Base-by-base conservation (phyloP, 1,140 invertebrate genomes). In the Drosophila nannoptera region DNA sequence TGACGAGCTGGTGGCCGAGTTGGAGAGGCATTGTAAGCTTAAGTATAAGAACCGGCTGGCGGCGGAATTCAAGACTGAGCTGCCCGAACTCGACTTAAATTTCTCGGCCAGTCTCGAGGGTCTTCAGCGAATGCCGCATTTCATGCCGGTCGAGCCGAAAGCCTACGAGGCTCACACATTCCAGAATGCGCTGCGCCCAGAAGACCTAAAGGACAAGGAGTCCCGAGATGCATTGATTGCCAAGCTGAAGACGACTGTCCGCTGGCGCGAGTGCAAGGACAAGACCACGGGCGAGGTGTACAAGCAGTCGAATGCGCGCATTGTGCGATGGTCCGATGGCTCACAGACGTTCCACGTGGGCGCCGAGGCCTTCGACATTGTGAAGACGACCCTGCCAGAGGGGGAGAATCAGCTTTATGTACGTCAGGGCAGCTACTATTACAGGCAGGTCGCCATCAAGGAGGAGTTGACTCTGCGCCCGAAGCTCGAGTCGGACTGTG, bases 301-400 rank as follows among this genome's bases (percentile, higher is more conserved):
- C 7, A 78, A 52, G 32, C 64, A 83, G 38, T 78, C 78, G 0
- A 82, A 83, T 62, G 49, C 78, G 2, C 62, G 48, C 4, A 36
- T 82, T 5, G 58, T 78, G 3, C 71, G 53, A 49, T 82, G 78
- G 78, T 69, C 71, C 2, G 78, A 82, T 35, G 72, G 68, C 33
- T 72, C 63, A 6, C 36, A 78, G 36, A 83, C 78, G 2, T 72
- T 78, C 22, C 78, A 83, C 11, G 54, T 83, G 12, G 78, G 78
- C 14, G 56, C 14, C 11, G 75, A 83, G 38, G 75, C 49, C 2
- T 82, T 83, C 8, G 78, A 82, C 43, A 58, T 83, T 7, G 48
- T 69, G 16, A 58, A 53, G 4, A 56, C 61, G 11, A 63, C 63
- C 5, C 33, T 69, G 4, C 38, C 50, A 0, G 22, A 45, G 4